Conservation (phyloP, 1,140 invertebrate species). For the Batillaria attramentaria region DNA sequence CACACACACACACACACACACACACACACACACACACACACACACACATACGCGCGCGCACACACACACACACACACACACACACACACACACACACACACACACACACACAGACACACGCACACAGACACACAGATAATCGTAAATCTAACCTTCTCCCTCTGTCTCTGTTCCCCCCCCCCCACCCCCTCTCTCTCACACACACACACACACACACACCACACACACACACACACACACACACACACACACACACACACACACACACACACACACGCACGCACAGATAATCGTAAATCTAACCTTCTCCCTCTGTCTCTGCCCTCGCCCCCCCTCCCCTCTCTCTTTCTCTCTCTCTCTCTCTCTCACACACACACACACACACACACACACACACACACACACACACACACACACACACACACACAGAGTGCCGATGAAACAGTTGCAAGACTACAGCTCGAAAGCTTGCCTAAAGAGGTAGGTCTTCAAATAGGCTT, state of each 20-base stretch:
- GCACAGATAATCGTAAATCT: too few species aligned
- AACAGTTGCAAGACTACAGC: too few species aligned
- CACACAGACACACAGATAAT: neutral
- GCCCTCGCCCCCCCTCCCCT: neutral
- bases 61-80: neutral
- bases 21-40: neutral
- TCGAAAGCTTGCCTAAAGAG: too few species aligned
- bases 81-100: conserved; percentile 2
- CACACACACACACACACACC: neutral
- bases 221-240: neutral
- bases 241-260: neutral
- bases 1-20: neutral
- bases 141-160: neutral
- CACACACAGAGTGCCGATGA: too few species aligned
- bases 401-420: too few species aligned
- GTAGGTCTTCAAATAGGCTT: too few species aligned
- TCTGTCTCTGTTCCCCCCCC: neutral
- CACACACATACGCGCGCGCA: neutral
- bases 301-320: neutral
- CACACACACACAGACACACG: neutral
- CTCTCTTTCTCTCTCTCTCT: neutral
- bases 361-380: too few species aligned
- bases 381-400: too few species aligned
- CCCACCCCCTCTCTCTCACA: neutral
- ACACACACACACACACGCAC: neutral